phyloP scores from a whole-genome alignment of 2,797 vertebrate genomes.

The Diglossa cyanea region DNA sequence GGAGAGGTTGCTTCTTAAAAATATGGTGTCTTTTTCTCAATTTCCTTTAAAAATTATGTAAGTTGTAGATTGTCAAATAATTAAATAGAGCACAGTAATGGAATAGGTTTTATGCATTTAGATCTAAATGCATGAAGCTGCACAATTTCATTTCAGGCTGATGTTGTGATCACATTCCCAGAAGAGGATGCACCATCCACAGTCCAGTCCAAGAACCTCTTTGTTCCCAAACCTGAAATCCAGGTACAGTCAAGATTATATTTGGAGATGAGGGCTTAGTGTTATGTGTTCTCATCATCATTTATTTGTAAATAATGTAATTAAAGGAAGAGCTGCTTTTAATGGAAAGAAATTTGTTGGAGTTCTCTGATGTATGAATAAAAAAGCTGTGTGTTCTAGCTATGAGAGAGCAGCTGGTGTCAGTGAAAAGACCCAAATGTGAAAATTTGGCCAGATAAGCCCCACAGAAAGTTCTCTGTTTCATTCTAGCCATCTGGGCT shows the following conservation, averaged over 20 bases:
- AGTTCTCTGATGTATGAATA: neutral
- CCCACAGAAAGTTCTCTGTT: neutral
- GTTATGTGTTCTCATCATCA: neutral
- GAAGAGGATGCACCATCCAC: conserved; percentile 91
- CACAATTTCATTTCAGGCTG: conserved; percentile 80
- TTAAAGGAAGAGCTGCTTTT: neutral
- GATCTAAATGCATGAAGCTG: neutral
- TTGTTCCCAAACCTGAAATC: conserved; percentile 94
- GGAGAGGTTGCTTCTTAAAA: neutral
- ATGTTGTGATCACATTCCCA: conserved; percentile 92
- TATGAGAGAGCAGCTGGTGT: neutral
- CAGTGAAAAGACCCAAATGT: neutral
- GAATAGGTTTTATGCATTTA: neutral
- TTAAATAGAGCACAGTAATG: neutral
- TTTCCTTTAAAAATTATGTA: neutral
- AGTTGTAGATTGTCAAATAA: accelerated
- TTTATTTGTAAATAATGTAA: neutral
- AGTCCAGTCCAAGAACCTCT: conserved; percentile 91
- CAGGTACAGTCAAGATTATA: conserved; percentile 77
- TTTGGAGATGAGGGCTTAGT: neutral
- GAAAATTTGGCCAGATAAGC: neutral
- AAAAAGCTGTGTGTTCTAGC: neutral
- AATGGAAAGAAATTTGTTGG: neutral
- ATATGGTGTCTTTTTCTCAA: neutral
- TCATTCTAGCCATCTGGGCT: neutral